Percentiles rank a stretch among this genome's conserved stretches.
Conservation (phyloP, 2,797 vertebrate species). For the Centroberyx gerrardi region DNA sequence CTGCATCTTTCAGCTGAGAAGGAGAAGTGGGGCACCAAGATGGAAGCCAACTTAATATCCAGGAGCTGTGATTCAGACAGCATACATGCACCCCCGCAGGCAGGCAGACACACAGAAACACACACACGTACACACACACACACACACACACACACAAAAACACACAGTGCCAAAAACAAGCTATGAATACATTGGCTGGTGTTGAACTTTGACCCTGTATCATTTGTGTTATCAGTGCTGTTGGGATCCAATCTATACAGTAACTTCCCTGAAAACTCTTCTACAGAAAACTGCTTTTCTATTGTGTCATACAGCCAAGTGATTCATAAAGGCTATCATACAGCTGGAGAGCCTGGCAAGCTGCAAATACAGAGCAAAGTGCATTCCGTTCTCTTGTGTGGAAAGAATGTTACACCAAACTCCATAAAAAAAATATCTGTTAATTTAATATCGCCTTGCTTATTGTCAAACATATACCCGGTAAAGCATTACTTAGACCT, state of each 20-base stretch:
- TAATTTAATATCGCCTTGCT: not conserved
- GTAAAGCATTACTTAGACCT: not conserved
- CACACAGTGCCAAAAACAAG: constrained; percentile 7
- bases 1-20: constrained; percentile 91
- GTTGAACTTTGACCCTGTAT: constrained; percentile 72
- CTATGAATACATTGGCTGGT: not conserved
- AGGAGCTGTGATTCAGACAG: constrained; percentile 79
- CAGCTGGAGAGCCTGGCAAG: not conserved
- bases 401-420: not conserved
- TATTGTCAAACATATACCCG: not conserved
- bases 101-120: constrained; percentile 4
- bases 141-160: not conserved
- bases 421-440: not conserved
- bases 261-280: not conserved
- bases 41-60: constrained; percentile 93
- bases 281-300: not conserved
- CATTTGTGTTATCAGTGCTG: constrained; percentile 46
- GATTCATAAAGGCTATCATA: too few relatives aligned
- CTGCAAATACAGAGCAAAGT: not conserved
- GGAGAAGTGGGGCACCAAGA: constrained; percentile 95
- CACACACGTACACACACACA: constrained; percentile 18
- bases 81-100: constrained; percentile 11
- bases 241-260: constrained; percentile 36
- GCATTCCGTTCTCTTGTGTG: too few relatives aligned
- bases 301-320: too few relatives aligned